Base-by-base conservation (phyloP, 2,888 invertebrate genomes). In the Spicauda simplicius region DNA sequence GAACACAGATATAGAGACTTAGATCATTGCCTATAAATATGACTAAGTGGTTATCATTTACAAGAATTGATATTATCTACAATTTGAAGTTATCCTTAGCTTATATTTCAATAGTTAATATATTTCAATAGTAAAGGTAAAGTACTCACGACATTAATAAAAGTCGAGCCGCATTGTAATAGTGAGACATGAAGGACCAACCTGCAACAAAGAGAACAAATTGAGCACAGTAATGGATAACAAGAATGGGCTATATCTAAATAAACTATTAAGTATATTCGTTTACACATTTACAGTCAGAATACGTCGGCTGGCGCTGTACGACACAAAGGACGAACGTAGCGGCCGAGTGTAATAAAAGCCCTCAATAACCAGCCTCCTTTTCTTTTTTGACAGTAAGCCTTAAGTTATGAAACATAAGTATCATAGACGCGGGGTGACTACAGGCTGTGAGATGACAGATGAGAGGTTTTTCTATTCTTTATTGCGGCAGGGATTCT, bases 401-500 rank as follows among this genome's bases (percentile, higher is more conserved):
- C 84, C 80, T 85, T 88, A 87, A 89, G 79, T 86, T 87, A 87
- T 87, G 83, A 79, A 72, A 76, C 80, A 80, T 86, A 86, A 85
- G 84, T 78, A 79, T 80, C 81, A 82, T 74, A 72, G 72, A 73
- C 74, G 72, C 74, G 73, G 81, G 85, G 84, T 85, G 83, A 82
- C 65, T 70, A 70, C 67, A 66, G 67, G 69, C 80, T 85, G 85
- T 84, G 84, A 85, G 86, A 89, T 86, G 90, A 90, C 86, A 89
- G 87, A 90, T 87, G 87, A 86, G 82, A 81, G 76, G 83, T 85
- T 84, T 85, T 81, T 81, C 79, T 84, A 87, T 88, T 86, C 78
- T 88, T 89, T 90, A 90, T 88, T 85, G 79, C 82, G 73, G 75
- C 74, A 16, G 72, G 75, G 77, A 76, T 86, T 88, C 87, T 86